phyloP scores from a whole-genome alignment of 2,888 invertebrate species.

The Auanema freiburgensis region DNA sequence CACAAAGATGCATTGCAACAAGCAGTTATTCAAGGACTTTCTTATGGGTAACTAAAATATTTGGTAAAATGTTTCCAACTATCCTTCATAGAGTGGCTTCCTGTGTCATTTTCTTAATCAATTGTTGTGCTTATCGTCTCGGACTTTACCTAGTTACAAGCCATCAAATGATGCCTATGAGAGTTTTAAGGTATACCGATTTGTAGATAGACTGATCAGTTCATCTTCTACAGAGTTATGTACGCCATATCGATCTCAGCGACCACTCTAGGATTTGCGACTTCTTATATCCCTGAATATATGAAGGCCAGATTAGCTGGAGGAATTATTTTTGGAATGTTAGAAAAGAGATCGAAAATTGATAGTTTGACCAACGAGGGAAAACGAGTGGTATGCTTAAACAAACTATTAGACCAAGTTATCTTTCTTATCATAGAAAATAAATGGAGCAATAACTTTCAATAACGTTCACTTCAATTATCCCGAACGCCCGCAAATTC shows the following conservation, averaged over 20 bases:
- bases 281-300: conserved; percentile 1
- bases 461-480: conserved; percentile 8
- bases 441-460: conserved; percentile 13
- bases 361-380: conserved; percentile 14
- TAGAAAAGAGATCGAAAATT: conserved; percentile 8
- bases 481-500: conserved; percentile 4
- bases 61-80: not conserved
- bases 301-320: not conserved
- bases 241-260: not conserved
- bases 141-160: not conserved
- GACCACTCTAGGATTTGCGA: not conserved
- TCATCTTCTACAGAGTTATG: not conserved
- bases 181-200: conserved; percentile 13
- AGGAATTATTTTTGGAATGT: conserved; percentile 7
- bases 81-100: conserved; percentile 50
- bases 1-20: conserved; percentile 45
- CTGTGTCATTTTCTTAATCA: conserved; percentile 63
- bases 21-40: conserved; percentile 47
- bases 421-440: conserved; percentile 20
- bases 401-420: not conserved
- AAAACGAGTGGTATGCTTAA: conserved; percentile 20
- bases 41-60: conserved; percentile 33
- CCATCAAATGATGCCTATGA: conserved; percentile 10
- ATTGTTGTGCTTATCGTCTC: conserved; percentile 61
- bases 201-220: too few species aligned